Evolutionary conservation across 1,140 invertebrate genomes (phyloP), one percentile per base, ranked within the genome.

Genomic region (Drosophila setifemur): DNA sequence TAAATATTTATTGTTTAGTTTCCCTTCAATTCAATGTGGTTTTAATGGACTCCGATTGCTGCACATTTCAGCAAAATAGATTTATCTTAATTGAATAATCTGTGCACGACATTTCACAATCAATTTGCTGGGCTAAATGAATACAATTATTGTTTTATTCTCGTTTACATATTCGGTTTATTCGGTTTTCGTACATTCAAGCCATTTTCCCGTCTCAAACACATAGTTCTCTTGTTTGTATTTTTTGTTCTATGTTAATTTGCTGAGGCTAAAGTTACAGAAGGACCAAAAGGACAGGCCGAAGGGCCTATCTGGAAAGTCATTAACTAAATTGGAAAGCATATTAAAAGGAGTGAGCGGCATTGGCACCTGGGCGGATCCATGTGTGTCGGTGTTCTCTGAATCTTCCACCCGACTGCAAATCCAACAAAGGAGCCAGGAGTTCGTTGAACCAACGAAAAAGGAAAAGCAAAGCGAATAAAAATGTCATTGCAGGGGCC

Each of bases 251-350:
- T 14, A 19, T 49, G 18, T 33, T 71, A 18, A 39, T 71, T 40
- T 45, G 16, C 16, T 31, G 18, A 11, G 29, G 60, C 58, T 47
- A 33, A 28, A 19, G 58, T 28, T 61, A 23, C 19, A 25, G 7
- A 19, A 29, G 21, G 28, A 18, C 26, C 39, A n/a, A n/a, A n/a
- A n/a, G n/a, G n/a, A n/a, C n/a, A n/a, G n/a, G n/a, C n/a, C n/a
- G n/a, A n/a, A n/a, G n/a, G 9, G 11, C 28, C 43, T 49, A 26
- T 48, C 35, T 68, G 40, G 43, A 66, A 72, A 67, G 79, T 86
- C 79, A 83, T 83, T 86, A 83, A 79, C 74, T 67, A 67, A 83
- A 83, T 83, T 83, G 74, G 86, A 82, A 78, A 64, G 63, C 64
- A 85, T 85, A 83, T 85, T 54, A 78, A 64, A 54, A 21, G 54